Percentiles rank a stretch among this genome's conserved stretches.
Conservation (phyloP, 2,888 invertebrate species). For the Caenorhabditis macrosperma region DNA sequence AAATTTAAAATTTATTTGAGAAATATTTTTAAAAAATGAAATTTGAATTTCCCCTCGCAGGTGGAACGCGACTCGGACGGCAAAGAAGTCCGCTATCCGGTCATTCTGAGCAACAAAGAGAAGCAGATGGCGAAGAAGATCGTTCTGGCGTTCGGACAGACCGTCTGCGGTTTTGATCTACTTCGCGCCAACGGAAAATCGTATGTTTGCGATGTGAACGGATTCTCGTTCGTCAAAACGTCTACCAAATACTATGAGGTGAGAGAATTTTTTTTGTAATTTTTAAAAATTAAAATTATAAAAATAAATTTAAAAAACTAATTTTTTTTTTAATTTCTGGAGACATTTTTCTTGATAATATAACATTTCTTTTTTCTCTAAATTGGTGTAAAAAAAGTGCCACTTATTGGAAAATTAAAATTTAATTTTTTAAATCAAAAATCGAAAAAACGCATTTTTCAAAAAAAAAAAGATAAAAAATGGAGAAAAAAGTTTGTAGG, state of each 20-base stretch:
- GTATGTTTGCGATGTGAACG: slow-evolving; percentile 99
- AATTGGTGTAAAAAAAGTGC: too few relatives aligned
- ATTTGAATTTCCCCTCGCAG: background rate
- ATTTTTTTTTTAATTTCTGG: too few relatives aligned
- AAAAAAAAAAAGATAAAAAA: too few relatives aligned
- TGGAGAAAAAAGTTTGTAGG: too few relatives aligned
- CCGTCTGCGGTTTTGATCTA: slow-evolving; percentile 98
- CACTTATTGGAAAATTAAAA: too few relatives aligned
- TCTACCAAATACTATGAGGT: slow-evolving; percentile 98
- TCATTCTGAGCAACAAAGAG: slow-evolving; percentile 96
- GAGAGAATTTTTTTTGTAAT: background rate
- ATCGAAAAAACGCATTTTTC: background rate
- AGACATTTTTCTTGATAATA: too few relatives aligned
- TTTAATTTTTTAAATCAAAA: background rate
- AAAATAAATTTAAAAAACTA: slow-evolving; percentile 5
- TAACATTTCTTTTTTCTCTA: too few relatives aligned
- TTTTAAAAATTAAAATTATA: background rate
- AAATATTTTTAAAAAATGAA: background rate
- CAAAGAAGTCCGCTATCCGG: slow-evolving; percentile 94
- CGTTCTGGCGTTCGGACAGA: slow-evolving; percentile 88
- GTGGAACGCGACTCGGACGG: slow-evolving; percentile 98
- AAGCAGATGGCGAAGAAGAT: slow-evolving; percentile 98
- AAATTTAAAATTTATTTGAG: background rate
- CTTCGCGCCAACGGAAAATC: slow-evolving; percentile 97
- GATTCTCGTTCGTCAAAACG: slow-evolving; percentile 99